These are phyloP conservation scores for Prosapia bicincta DNA, from an alignment of 2,888 invertebrate species.

Conservation along the genomic window DNA sequence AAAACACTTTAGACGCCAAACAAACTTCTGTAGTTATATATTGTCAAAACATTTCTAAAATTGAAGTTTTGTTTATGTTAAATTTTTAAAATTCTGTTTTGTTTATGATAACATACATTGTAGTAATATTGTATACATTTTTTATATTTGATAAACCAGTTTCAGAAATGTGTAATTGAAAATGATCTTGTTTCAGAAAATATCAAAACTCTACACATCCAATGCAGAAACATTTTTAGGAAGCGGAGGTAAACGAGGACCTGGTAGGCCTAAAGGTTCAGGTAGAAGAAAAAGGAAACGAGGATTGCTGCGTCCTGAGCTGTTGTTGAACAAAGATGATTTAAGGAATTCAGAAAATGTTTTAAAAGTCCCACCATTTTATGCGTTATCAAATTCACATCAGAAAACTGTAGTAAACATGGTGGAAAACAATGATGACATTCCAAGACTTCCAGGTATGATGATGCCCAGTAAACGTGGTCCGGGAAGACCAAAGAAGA, in stretches of 20 bases:
- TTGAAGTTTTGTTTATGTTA: too few species aligned
- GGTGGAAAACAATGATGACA: constrained; percentile 28
- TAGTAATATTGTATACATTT: too few species aligned
- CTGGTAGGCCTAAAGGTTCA: constrained; percentile 42
- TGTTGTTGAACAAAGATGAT: constrained; percentile 27
- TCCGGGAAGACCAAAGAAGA: constrained; percentile 43
- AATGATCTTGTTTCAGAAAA: constrained; percentile 33
- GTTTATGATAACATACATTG: too few species aligned
- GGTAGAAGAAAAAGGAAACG: constrained; percentile 34
- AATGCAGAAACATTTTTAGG: constrained; percentile 31
- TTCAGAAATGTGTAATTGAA: too few species aligned
- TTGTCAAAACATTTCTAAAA: too few species aligned
- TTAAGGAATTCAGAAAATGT: constrained; percentile 27
- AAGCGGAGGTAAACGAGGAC: constrained; percentile 40
- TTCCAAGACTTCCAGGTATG: constrained; percentile 32
- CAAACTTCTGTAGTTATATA: too few species aligned
- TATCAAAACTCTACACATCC: constrained; percentile 36
- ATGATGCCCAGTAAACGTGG: constrained; percentile 40
- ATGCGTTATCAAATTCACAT: constrained; percentile 26
- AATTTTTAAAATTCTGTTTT: too few species aligned
- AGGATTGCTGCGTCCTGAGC: constrained; percentile 27
- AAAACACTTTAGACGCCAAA: too few species aligned
- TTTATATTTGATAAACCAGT: too few species aligned
- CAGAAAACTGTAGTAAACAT: constrained; percentile 26
- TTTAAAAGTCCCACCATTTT: constrained; percentile 36